phyloP scores from a whole-genome alignment of 2,888 invertebrate species.

The Gibbula magus region DNA sequence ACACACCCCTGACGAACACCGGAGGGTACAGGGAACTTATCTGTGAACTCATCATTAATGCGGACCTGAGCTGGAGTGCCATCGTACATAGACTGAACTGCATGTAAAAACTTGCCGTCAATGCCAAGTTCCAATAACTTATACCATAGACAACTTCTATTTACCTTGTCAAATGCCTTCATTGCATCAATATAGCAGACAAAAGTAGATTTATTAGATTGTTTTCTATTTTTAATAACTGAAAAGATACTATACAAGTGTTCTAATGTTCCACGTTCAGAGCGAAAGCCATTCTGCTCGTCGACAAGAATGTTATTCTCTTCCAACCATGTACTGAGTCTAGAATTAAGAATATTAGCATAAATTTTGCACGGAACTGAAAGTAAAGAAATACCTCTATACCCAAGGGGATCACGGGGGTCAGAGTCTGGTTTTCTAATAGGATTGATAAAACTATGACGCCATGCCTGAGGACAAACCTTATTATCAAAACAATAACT shows the following conservation, averaged over 20 bases:
- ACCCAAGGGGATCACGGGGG: constrained; percentile 21
- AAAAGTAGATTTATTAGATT: constrained; percentile 19
- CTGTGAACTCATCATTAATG: too few relatives aligned
- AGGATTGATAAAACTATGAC: constrained; percentile 7
- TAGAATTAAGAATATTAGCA: constrained; percentile 23
- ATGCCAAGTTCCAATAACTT: constrained; percentile 18
- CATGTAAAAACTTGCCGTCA: constrained; percentile 30
- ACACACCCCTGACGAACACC: too few relatives aligned
- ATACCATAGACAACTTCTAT: constrained; percentile 28
- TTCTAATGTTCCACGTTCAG: constrained; percentile 26
- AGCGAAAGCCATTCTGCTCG: constrained; percentile 36
- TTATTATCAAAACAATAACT: constrained; percentile 20
- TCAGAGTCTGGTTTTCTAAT: constrained; percentile 7
- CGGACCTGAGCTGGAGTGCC: too few relatives aligned
- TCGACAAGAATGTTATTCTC: constrained; percentile 24
- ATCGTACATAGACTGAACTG: constrained; percentile 31
- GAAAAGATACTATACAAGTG: constrained; percentile 29
- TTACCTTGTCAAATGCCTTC: constrained; percentile 36
- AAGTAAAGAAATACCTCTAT: constrained; percentile 26
- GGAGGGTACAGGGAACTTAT: too few relatives aligned
- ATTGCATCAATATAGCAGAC: constrained; percentile 26
- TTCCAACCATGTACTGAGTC: constrained; percentile 23
- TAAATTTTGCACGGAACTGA: background rate
- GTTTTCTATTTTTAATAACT: constrained; percentile 27
- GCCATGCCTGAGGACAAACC: constrained; percentile 11